Evolutionary conservation across 1,140 invertebrate genomes (phyloP).

Genomic region (Apis cerana): DNA sequence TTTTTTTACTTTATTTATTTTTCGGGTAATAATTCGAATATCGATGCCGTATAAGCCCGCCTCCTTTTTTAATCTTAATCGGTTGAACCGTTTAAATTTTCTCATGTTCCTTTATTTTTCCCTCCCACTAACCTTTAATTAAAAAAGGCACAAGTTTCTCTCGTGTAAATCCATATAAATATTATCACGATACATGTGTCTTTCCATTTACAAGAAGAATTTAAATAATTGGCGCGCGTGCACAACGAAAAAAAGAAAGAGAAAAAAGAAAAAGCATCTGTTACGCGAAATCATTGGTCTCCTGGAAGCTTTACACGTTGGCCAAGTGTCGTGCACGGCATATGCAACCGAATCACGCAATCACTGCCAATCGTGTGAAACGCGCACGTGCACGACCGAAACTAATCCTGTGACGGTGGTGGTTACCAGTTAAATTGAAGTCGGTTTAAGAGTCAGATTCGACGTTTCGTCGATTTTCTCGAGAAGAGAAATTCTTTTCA

Average conservation of each 20-base stretch:
- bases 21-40: no score
- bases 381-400: constrained; percentile 68
- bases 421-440: constrained; percentile 36
- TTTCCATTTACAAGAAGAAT: background rate
- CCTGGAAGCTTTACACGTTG: constrained; percentile 8
- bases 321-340: constrained; percentile 39
- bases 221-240: background rate
- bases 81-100: no score
- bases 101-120: no score
- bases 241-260: no score
- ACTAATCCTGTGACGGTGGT: constrained; percentile 23
- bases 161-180: background rate
- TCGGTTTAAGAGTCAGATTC: constrained; percentile 29
- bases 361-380: constrained; percentile 77
- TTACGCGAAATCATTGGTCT: constrained; percentile 25
- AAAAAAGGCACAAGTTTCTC: no score
- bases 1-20: no score
- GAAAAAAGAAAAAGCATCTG: background rate
- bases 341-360: constrained; percentile 74
- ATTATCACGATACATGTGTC: background rate
- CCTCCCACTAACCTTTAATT: background rate
- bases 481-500: background rate
- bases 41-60: no score
- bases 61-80: no score
- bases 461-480: background rate